phyloP scores from a whole-genome alignment of 2,797 vertebrate genomes.

The Gephyroberyx darwinii region DNA sequence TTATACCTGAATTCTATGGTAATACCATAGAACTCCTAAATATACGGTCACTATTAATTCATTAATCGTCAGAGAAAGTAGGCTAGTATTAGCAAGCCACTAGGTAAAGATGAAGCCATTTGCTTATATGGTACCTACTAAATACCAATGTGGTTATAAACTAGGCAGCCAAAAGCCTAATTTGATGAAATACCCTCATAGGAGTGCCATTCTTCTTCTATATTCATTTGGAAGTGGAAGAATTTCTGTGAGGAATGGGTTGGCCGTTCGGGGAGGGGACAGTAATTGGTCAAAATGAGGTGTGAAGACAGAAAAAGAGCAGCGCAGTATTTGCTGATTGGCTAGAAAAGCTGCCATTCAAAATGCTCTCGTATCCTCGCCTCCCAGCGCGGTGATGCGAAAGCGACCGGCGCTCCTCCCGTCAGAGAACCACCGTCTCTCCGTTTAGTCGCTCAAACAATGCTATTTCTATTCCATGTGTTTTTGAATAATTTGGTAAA shows the following conservation, averaged over 20 bases:
- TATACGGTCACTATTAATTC: too few species aligned
- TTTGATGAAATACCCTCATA: constrained; percentile 27
- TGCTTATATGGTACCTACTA: neutral
- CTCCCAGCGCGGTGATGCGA: constrained; percentile 62
- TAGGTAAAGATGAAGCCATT: neutral
- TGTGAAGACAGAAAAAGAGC: neutral
- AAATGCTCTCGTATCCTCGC: constrained; percentile 11
- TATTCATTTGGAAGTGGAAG: constrained; percentile 34
- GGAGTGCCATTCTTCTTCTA: neutral
- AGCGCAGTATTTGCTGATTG: constrained; percentile 61
- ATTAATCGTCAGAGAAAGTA: too few species aligned
- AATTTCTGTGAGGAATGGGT: constrained; percentile 34
- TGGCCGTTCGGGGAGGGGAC: neutral
- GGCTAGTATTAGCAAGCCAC: neutral
- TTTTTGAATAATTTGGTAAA: constrained; percentile 31
- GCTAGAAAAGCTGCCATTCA: constrained; percentile 48
- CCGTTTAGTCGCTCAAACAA: constrained; percentile 55
- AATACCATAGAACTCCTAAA: too few species aligned
- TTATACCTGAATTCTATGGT: too few species aligned
- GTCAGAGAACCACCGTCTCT: constrained; percentile 46
- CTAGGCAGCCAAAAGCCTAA: neutral
- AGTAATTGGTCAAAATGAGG: constrained; percentile 49
- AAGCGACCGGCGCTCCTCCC: constrained; percentile 68
- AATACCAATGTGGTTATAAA: neutral
- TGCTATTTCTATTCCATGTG: constrained; percentile 52